Evolutionary conservation across 2,888 invertebrate genomes (phyloP).

Genomic region (Sphaerophoria taeniata): DNA sequence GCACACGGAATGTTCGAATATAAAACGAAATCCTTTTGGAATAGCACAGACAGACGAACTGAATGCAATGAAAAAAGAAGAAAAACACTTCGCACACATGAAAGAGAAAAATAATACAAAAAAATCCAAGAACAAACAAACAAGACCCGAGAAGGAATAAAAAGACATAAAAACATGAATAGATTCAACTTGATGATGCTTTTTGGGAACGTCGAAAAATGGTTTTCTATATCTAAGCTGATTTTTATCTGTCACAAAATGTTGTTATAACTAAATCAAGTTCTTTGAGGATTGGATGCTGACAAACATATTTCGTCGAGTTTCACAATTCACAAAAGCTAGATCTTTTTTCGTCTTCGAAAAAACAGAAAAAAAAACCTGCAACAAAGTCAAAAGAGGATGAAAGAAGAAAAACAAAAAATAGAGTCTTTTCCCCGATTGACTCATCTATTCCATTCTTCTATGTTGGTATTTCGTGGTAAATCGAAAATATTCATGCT

Average conservation of each 20-base stretch:
- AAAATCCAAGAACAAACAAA: slow-evolving; percentile 17
- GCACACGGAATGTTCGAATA: slow-evolving; percentile 43
- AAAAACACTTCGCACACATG: slow-evolving; percentile 5
- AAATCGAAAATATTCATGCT: slow-evolving; percentile 32
- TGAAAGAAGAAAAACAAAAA: neutral
- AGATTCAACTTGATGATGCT: slow-evolving; percentile 13
- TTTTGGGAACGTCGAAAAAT: slow-evolving; percentile 2
- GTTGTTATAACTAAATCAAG: slow-evolving; percentile 25
- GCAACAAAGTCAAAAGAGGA: neutral
- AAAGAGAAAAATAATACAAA: neutral
- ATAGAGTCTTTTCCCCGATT: neutral
- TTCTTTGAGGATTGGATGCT: slow-evolving; percentile 15
- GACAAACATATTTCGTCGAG: slow-evolving; percentile 40
- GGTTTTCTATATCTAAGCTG: slow-evolving; percentile 7
- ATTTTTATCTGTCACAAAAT: slow-evolving; percentile 27
- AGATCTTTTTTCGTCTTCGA: neutral
- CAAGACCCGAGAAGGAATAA: slow-evolving; percentile 18
- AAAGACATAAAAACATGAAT: slow-evolving; percentile 2
- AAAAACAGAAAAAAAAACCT: too few relatives aligned
- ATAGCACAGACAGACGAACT: slow-evolving; percentile 5
- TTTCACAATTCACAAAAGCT: slow-evolving; percentile 24
- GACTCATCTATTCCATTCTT: slow-evolving; percentile 23
- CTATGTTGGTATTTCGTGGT: slow-evolving; percentile 14
- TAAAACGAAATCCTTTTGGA: slow-evolving; percentile 52
- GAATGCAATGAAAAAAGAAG: slow-evolving; percentile 15